phyloP scores from a whole-genome alignment of 1,140 invertebrate species.

The Hesperophylax magnus region DNA sequence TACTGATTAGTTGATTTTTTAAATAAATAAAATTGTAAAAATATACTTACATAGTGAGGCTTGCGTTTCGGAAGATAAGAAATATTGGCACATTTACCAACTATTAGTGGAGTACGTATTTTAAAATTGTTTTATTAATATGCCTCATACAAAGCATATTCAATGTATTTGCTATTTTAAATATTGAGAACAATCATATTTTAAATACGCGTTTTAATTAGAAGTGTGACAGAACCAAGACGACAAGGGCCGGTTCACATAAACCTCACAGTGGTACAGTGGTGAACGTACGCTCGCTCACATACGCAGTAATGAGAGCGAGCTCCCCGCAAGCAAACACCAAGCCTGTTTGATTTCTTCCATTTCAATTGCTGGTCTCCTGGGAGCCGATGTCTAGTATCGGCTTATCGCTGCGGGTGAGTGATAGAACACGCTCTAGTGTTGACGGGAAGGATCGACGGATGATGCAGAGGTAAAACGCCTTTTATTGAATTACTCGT shows the following conservation, averaged over 20 bases:
- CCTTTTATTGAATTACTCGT: neutral
- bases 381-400: constrained; percentile 33
- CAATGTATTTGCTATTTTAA: neutral
- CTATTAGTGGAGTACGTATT: too few species aligned
- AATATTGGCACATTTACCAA: too few species aligned
- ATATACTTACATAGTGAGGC: too few species aligned
- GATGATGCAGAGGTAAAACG: neutral
- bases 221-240: neutral
- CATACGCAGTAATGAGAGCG: constrained; percentile 18
- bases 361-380: constrained; percentile 44
- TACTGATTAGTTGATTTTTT: too few species aligned
- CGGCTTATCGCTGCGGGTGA: constrained; percentile 50
- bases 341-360: constrained; percentile 51
- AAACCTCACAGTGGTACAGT: neutral
- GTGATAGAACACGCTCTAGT: constrained; percentile 52
- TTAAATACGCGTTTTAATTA: neutral
- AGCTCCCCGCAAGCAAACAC: constrained; percentile 44
- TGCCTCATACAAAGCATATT: too few species aligned
- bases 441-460: constrained; percentile 49
- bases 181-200: neutral
- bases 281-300: too few species aligned
- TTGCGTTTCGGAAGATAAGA: too few species aligned
- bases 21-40: too few species aligned
- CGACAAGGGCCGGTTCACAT: neutral
- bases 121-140: too few species aligned